A percentile compares a stretch with the other conserved stretches of the same genome.
Evolutionary conservation across 2,113 vertebrate species (phyloP).

Genomic region (Chauna torquata): DNA sequence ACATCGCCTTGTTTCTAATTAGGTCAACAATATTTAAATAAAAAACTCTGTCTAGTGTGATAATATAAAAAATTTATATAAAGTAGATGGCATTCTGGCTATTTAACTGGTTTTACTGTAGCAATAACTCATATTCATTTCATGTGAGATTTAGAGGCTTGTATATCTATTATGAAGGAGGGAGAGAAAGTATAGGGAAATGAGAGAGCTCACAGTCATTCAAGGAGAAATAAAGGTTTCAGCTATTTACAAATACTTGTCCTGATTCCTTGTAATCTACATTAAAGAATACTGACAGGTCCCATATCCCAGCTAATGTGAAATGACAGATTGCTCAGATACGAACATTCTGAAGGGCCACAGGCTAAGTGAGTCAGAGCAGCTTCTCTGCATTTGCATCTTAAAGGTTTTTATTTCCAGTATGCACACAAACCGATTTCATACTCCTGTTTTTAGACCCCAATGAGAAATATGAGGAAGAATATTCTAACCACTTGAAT

Average conservation of each 20-base stretch:
- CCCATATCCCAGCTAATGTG: slow-evolving; percentile 23
- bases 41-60: neutral
- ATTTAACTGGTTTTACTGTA: slow-evolving; percentile 13
- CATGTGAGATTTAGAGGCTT: neutral
- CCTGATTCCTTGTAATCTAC: neutral
- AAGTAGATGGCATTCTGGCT: neutral
- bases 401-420: neutral
- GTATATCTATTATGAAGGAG: neutral
- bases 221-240: slow-evolving; percentile 39
- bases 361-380: slow-evolving; percentile 41
- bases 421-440: slow-evolving; percentile 8
- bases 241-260: slow-evolving; percentile 47
- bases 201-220: neutral
- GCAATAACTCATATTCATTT: slow-evolving; percentile 13
- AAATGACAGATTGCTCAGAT: slow-evolving; percentile 64
- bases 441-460: neutral
- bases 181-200: neutral
- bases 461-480: neutral
- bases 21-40: slow-evolving; percentile 50
- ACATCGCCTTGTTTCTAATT: slow-evolving; percentile 20
- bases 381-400: neutral
- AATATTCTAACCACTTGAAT: neutral
- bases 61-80: slow-evolving; percentile 10
- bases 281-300: slow-evolving; percentile 53
- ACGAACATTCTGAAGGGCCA: slow-evolving; percentile 1